Evolutionary conservation across 2,113 vertebrate genomes (phyloP).

Genomic region (Willisornis vidua): DNA sequence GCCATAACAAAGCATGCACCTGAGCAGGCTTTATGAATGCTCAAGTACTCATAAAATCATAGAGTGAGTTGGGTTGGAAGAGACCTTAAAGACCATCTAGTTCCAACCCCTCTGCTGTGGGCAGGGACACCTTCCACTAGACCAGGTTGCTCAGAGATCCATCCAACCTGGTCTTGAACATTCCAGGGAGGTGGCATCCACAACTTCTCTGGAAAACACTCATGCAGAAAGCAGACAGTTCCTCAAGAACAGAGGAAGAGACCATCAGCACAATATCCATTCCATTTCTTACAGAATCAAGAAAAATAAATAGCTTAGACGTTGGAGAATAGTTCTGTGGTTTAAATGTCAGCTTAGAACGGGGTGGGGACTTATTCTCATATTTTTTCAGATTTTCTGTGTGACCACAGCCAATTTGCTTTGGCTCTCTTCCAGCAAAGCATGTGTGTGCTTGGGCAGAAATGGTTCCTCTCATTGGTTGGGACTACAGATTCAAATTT

Average conservation of each 20-base stretch:
- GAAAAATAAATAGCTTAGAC: neutral
- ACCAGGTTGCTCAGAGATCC: neutral
- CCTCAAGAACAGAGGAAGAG: neutral
- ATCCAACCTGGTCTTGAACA: neutral
- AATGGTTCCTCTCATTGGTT: neutral
- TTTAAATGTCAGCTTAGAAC: neutral
- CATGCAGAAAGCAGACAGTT: neutral
- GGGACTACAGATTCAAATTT: neutral
- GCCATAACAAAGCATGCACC: neutral
- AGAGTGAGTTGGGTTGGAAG: neutral
- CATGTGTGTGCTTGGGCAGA: accelerated
- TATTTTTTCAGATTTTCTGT: neutral
- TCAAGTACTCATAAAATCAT: neutral
- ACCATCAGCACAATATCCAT: neutral
- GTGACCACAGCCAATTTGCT: neutral
- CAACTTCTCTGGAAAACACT: neutral
- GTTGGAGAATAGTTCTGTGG: neutral
- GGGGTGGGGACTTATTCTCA: neutral
- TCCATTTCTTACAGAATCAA: neutral
- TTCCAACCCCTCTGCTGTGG: neutral
- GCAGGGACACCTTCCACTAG: neutral
- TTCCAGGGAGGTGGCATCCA: neutral
- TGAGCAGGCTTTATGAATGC: neutral
- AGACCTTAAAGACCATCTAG: neutral
- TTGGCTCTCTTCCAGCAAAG: neutral